A percentile compares a stretch with the other conserved stretches of the same genome.
Conservation (phyloP, 2,113 vertebrate species). For the Canis aureus region DNA sequence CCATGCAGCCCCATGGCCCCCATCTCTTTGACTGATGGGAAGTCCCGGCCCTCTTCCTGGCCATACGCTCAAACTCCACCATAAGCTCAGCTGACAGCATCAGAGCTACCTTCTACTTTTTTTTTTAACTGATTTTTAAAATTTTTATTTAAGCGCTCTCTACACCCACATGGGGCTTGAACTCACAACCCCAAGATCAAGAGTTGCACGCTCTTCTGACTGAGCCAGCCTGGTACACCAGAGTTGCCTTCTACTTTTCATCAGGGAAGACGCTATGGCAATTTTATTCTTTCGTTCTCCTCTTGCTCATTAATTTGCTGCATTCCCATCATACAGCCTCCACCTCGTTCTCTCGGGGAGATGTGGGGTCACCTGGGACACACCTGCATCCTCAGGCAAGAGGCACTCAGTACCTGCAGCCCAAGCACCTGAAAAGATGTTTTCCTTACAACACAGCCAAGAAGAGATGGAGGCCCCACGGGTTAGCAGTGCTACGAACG, state of each 20-base stretch:
- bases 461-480: not conserved
- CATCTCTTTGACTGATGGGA: accelerated
- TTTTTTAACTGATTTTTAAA: not conserved
- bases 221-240: not conserved
- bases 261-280: not conserved
- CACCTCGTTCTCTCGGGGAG: not conserved
- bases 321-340: accelerated
- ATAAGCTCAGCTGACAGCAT: accelerated
- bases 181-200: not conserved
- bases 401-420: not conserved
- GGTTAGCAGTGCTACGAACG: not conserved
- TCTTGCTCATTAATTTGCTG: not conserved
- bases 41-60: not conserved
- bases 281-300: not conserved
- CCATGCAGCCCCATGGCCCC: too few relatives aligned
- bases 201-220: not conserved
- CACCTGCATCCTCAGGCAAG: accelerated
- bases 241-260: not conserved
- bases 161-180: not conserved
- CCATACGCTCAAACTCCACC: accelerated
- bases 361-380: not conserved
- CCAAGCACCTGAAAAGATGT: not conserved
- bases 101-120: not conserved
- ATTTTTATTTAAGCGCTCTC: not conserved
- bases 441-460: not conserved